Evolutionary conservation across 92 coral and sea anemone genomes (phyloP), one percentile per base, ranked within the genome.

Genomic region (Phenganax subtilis): DNA sequence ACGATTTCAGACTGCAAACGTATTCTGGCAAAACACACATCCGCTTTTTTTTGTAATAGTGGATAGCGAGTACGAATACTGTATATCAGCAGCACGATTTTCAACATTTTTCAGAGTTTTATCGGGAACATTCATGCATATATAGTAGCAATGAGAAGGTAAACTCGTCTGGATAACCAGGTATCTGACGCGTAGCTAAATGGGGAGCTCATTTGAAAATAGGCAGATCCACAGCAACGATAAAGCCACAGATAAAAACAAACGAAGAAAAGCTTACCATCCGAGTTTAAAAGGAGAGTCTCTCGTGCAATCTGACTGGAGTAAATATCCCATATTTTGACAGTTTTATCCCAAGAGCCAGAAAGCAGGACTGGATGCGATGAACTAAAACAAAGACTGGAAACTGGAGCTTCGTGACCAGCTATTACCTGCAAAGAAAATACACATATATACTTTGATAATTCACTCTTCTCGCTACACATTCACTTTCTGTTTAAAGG

Each of bases 281-380:
- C 99, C 28, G 93, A 90, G 57, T 91, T 92, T 54, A 96, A 75
- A 80, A 85, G 85, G 15, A 96, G 85, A 0, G 99, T 92, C 81
- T 96, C 99, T 82, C 99, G 83, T 9, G 90, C 90, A 14, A 91
- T 81, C 85, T 89, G 88, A 85, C 96, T 92, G 76, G 88, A 90
- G 86, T 90, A 96, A 86, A 96, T 88, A 83, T 90, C 91, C 99
- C 99, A 96, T 51, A 92, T 80, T 65, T 91, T 87, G 12, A 96
- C 91, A 1, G 97, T 90, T 81, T 96, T 96, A 90, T 96, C 99
- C 99, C 99, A 96, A 16, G 99, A 92, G 37, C 97, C 97, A 67
- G 99, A 96, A 27, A 90, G 82, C 71, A 96, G 90, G 20, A 92
- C 87, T 79, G 97, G 91, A 58, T 86, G 96, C 52, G 91, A 81